Conservation (phyloP, 2,113 vertebrate genomes). For the Phyllostomus hastatus region DNA sequence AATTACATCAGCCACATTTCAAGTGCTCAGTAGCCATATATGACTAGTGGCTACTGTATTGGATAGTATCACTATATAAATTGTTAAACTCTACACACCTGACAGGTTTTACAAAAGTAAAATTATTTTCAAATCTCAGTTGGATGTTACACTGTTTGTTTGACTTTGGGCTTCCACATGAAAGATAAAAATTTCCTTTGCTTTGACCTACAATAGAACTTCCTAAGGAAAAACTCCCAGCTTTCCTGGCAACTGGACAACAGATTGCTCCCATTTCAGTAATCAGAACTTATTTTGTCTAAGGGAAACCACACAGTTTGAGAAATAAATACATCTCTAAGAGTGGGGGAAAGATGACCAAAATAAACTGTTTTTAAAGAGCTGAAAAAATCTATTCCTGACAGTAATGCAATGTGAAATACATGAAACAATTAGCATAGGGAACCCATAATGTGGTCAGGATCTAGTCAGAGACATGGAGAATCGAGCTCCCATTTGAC, state of each 20-base stretch:
- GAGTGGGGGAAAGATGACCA: conserved; percentile 30
- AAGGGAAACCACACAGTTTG: conserved; percentile 50
- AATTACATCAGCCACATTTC: neutral
- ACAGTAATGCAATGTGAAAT: conserved; percentile 44
- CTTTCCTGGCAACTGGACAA: conserved; percentile 12
- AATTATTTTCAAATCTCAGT: neutral
- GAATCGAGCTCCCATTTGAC: neutral
- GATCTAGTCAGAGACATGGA: conserved; percentile 34
- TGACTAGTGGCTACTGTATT: neutral
- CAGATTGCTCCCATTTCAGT: conserved; percentile 52
- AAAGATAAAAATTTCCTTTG: conserved; percentile 26
- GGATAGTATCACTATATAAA: too few species aligned
- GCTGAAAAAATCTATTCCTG: conserved; percentile 59
- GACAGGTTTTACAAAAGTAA: neutral
- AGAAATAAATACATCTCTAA: conserved; percentile 67
- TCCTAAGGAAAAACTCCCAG: conserved; percentile 26
- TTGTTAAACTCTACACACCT: neutral
- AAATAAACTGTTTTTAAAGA: conserved; percentile 66
- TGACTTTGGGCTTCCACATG: neutral
- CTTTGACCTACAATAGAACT: conserved; percentile 55
- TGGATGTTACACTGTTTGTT: neutral
- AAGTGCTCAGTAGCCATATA: neutral
- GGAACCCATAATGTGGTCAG: neutral
- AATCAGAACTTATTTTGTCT: conserved; percentile 55
- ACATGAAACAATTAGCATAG: conserved; percentile 40